Conservation (phyloP, 2,888 invertebrate species). For the Torymus tubicola region DNA sequence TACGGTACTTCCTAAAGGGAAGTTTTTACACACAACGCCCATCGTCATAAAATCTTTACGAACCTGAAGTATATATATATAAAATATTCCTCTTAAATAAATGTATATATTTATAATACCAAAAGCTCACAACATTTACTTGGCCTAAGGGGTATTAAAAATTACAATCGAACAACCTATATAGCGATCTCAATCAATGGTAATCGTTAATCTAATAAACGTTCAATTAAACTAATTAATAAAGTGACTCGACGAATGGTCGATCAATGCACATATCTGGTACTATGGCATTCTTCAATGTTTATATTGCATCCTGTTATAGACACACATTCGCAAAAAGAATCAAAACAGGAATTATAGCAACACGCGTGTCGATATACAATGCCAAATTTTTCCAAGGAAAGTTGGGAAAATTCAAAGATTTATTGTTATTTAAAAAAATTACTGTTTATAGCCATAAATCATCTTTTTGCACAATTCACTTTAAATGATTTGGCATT, state of each 20-base stretch:
- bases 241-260: constrained; percentile 24
- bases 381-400: no score
- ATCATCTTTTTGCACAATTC: background rate
- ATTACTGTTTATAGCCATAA: no score
- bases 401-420: no score
- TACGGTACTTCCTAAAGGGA: constrained; percentile 37
- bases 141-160: constrained; percentile 26
- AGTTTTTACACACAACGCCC: constrained; percentile 28
- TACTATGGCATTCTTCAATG: constrained; percentile 31
- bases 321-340: constrained; percentile 42
- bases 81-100: constrained; percentile 23
- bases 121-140: constrained; percentile 47
- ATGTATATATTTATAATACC: constrained; percentile 25
- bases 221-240: constrained; percentile 38
- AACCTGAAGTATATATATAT: constrained; percentile 39
- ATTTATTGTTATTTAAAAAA: no score
- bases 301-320: constrained; percentile 21
- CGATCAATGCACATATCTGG: constrained; percentile 28
- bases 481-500: constrained; percentile 4
- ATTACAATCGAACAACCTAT: constrained; percentile 20
- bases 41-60: constrained; percentile 35
- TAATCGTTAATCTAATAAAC: constrained; percentile 38
- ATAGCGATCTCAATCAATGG: constrained; percentile 39
- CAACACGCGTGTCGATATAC: background rate
- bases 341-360: constrained; percentile 8